Base-by-base conservation (phyloP, 2,113 vertebrate genomes). In the Corythornis madagascariensis region DNA sequence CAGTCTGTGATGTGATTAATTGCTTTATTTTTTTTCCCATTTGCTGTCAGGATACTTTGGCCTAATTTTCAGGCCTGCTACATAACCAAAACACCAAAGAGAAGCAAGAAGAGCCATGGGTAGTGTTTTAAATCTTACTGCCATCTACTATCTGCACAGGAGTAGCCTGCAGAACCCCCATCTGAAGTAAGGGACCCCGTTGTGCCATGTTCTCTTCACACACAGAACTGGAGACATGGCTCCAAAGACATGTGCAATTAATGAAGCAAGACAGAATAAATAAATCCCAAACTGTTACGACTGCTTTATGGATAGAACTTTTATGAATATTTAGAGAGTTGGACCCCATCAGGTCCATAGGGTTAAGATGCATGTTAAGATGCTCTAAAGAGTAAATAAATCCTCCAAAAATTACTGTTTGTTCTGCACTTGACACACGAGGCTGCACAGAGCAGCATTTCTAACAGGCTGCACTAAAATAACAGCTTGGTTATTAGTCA, bases 311-410 rank as follows among this genome's bases (percentile, higher is more conserved):
- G 28, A 25, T 48, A 75, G 42, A 69, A 48, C 7, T 72, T 50
- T 19, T 45, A 69, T 12, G 18, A n/a, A 60, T 11, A 72, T 83
- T 92, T 64, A 72, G 43, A 63, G 7, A 57, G 25, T 56, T 76
- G 40, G 93, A 90, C 75, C 74, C 31, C 64, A 85, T 70, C 63
- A 78, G 66, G 70, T 90, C 84, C 4, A 1, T 52, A 86, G 63
- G 45, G 59, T 31, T 69, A 57, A 45, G 53, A 87, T 40, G 57
- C 61, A 78, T 4, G 18, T 31, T 73, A 85, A 76, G 50, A 56
- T 43, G 74, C 64, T 45, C 71, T 79, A 67, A 86, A 89, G 92
- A 66, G 63, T n/a, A 83, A 77, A 85, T 59, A 83, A 77, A 85
- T 59, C 25, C 42, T 87, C 22, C 19, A 59, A 76, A 92, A 90